Base-by-base conservation (phyloP, 1,140 invertebrate species). In the Drosophila serrata region DNA sequence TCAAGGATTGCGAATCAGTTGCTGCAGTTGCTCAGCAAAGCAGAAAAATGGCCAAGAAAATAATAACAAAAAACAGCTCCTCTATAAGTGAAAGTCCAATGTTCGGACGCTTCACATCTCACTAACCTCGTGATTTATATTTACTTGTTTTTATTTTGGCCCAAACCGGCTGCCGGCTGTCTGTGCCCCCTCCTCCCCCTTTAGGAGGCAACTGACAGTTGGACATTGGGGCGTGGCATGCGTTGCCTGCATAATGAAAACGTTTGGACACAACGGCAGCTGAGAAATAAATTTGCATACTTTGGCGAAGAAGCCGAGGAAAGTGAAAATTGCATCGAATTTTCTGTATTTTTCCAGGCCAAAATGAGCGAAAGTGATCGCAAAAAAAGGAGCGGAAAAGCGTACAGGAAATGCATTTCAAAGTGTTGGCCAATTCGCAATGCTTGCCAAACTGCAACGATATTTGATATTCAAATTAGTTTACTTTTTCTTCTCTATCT, bases 301-400 rank as follows among this genome's bases (percentile, higher is more conserved):
- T 79, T 62, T 29, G 46, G 42, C 70, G 69, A 48, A 59, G 49
- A 53, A 35, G 33, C 33, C 11, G 75, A 75, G 81, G 77, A 87
- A 87, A 88, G 85, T 88, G 84, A 88, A 88, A 87, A 87, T 87
- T 84, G 84, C 84, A 82, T 87, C 79, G 88, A 84, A 73, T 86
- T 68, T 45, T 45, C 43, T 53, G 31, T 53, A 35, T 35, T 51
- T 49, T 53, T 51, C 48, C 61, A 58, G 45, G 61, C 59, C 42
- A 81, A 88, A 88, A 63, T 82, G 61, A 75, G 80, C 68, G 73
- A 88, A 87, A 87, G 84, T 70, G 58, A 57, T 48, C 29, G 46
- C 39, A 53, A 74, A 58, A 74, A 58, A 73, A 60, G 74, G 53
- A 67, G 39, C 24, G 24, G 13, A 37, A 49, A 58, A 33, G 37